These are phyloP conservation scores for Pavo muticus DNA, from an alignment of 2,113 vertebrate genomes.

Conservation along the genomic window DNA sequence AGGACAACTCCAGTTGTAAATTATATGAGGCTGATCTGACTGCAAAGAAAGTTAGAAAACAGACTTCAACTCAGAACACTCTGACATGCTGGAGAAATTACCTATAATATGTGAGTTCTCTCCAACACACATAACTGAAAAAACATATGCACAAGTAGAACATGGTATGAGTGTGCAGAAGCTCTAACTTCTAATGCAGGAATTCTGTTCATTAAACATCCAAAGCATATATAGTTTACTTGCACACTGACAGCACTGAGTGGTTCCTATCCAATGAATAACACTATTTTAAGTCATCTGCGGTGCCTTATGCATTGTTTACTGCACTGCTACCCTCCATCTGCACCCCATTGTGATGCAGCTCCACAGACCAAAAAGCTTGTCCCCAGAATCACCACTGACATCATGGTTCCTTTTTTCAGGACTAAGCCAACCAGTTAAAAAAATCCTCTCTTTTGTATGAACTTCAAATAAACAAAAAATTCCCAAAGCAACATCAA, in stretches of 20 bases:
- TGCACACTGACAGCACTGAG: background rate
- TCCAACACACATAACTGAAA: background rate
- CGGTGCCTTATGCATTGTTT: background rate
- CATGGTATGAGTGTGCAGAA: rapidly evolving
- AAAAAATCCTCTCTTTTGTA: background rate
- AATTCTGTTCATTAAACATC: background rate
- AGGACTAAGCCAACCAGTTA: background rate
- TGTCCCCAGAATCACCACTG: background rate
- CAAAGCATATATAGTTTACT: background rate
- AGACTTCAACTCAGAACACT: background rate
- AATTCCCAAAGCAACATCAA: background rate
- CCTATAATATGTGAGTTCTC: background rate
- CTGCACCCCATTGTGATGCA: background rate
- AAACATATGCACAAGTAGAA: background rate
- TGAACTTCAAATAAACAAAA: background rate
- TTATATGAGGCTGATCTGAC: rapidly evolving
- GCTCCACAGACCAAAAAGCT: background rate
- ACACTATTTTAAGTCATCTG: background rate
- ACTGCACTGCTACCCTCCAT: background rate
- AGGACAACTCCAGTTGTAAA: background rate
- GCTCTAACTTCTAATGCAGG: rapidly evolving
- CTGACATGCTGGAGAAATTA: background rate
- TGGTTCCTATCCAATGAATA: background rate
- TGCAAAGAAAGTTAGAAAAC: rapidly evolving
- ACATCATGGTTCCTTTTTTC: background rate